phyloP scores from a whole-genome alignment of 2,888 invertebrate species.

The Standfussiana lucernea region DNA sequence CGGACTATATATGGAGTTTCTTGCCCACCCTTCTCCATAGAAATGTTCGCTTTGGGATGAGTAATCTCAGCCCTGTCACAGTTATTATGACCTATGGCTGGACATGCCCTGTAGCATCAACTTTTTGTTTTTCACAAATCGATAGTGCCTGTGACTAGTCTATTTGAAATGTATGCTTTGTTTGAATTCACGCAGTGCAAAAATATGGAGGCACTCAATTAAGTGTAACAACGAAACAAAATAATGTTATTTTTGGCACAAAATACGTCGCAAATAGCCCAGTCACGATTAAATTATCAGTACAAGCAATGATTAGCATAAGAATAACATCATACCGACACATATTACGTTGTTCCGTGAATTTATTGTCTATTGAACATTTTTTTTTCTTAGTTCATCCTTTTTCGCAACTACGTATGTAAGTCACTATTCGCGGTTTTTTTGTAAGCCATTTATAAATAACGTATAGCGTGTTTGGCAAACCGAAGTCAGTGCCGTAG shows the following conservation, averaged over 20 bases:
- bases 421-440: slow-evolving; percentile 26
- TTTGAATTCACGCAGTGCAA: neutral
- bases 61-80: neutral
- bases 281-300: slow-evolving; percentile 39
- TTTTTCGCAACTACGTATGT: slow-evolving; percentile 20
- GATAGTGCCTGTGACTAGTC: neutral
- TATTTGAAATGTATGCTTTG: neutral
- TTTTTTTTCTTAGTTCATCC: neutral
- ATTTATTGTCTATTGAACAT: slow-evolving; percentile 13
- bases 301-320: slow-evolving; percentile 48
- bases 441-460: slow-evolving; percentile 10
- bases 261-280: slow-evolving; percentile 21
- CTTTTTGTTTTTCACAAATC: neutral
- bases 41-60: neutral
- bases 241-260: slow-evolving; percentile 29
- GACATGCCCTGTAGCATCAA: no score
- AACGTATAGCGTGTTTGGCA: slow-evolving; percentile 46
- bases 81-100: neutral
- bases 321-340: slow-evolving; percentile 31
- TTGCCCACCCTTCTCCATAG: neutral
- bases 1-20: no score
- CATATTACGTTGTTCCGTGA: slow-evolving; percentile 16
- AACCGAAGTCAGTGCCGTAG: slow-evolving; percentile 23
- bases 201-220: neutral
- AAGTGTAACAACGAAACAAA: neutral